Percentiles rank a stretch among this genome's conserved stretches.
Evolutionary conservation across 2,113 vertebrate species (phyloP).

Genomic region (Phrynosoma blainvillii): DNA sequence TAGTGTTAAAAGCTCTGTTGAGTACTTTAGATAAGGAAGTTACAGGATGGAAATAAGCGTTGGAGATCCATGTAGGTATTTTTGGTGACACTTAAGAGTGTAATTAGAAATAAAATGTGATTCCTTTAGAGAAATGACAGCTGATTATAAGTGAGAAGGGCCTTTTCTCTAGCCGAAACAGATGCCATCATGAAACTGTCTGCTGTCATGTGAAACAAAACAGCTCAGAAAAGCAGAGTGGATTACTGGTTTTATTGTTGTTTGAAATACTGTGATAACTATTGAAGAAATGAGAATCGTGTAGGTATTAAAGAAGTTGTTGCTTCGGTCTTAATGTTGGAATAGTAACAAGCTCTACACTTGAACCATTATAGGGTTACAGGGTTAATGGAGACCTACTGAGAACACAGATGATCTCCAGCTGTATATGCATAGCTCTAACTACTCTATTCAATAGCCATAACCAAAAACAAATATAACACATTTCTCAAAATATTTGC

Average conservation of each 20-base stretch:
- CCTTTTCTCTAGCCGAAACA: background rate
- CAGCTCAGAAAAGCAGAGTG: background rate
- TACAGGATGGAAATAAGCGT: constrained; percentile 49
- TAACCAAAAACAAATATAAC: too few relatives aligned
- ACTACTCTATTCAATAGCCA: too few relatives aligned
- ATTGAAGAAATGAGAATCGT: background rate
- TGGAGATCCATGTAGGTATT: constrained; percentile 40
- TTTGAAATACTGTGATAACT: background rate
- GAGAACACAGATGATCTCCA: too few relatives aligned
- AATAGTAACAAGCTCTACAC: too few relatives aligned
- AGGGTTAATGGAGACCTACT: too few relatives aligned
- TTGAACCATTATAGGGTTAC: too few relatives aligned
- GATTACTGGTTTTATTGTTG: background rate
- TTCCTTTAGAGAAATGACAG: background rate
- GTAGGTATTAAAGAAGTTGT: background rate
- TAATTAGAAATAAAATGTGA: constrained; percentile 24
- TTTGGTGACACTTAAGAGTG: constrained; percentile 39
- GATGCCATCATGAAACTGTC: background rate
- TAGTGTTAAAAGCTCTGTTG: constrained; percentile 45
- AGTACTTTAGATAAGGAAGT: constrained; percentile 47
- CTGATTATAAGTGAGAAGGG: constrained; percentile 9
- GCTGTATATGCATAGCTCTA: too few relatives aligned
- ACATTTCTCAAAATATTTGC: too few relatives aligned
- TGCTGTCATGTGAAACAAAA: background rate
- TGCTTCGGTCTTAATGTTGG: too few relatives aligned